These are phyloP conservation scores for Sebastes flavidus DNA, from an alignment of 2,797 vertebrate species.

Conservation along the genomic window DNA sequence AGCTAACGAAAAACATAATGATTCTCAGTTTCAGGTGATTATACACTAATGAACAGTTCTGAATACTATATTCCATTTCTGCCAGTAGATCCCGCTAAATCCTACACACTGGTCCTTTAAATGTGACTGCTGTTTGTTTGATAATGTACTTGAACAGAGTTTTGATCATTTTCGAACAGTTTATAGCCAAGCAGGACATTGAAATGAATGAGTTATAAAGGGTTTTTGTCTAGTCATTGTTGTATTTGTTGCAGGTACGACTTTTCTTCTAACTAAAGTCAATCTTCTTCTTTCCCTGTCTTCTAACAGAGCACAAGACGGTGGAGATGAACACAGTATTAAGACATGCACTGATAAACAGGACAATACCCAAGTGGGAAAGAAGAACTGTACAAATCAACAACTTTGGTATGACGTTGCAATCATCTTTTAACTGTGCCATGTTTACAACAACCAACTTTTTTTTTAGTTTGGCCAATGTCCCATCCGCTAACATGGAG, in stretches of 20 bases:
- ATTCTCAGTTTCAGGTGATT: no score
- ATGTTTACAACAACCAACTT: not conserved
- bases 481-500: no score
- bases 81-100: no score
- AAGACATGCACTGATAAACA: slow-evolving; percentile 54
- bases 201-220: not conserved
- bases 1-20: no score
- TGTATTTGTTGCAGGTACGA: not conserved
- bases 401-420: slow-evolving; percentile 58
- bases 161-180: not conserved
- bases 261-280: not conserved
- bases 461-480: not conserved
- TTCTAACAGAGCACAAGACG: slow-evolving; percentile 44
- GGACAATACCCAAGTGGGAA: slow-evolving; percentile 63
- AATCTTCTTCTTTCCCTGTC: not conserved
- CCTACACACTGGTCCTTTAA: no score
- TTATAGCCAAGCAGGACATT: not conserved
- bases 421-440: not conserved
- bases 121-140: not conserved
- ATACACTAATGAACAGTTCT: no score
- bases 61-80: no score
- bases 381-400: slow-evolving; percentile 70
- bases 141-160: not conserved
- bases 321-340: slow-evolving; percentile 67
- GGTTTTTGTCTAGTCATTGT: not conserved